These are phyloP conservation scores for Montipora cactus DNA, from an alignment of 64 coral and sea anemone species.

Conservation along the genomic window DNA sequence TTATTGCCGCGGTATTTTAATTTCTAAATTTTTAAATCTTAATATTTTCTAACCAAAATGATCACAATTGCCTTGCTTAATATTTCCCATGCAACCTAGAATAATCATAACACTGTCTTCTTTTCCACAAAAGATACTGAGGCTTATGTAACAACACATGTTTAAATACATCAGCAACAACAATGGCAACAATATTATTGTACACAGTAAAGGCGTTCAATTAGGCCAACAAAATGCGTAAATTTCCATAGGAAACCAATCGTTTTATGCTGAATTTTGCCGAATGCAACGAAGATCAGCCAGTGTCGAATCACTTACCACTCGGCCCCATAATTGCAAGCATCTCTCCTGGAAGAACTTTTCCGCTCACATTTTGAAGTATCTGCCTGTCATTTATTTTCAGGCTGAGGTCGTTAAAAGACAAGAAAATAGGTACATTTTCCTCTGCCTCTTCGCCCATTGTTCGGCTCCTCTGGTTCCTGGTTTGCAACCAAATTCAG, in stretches of 20 bases:
- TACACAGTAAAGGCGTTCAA: background rate
- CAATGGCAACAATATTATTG: no score
- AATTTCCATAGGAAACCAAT: background rate
- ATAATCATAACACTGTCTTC: no score
- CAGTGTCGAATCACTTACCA: slow-evolving; percentile 35
- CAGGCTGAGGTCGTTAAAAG: slow-evolving; percentile 59
- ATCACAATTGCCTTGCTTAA: no score
- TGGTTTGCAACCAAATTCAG: background rate
- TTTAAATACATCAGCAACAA: no score
- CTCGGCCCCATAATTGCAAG: slow-evolving; percentile 85
- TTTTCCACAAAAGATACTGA: no score
- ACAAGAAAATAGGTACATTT: slow-evolving; percentile 65
- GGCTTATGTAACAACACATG: no score
- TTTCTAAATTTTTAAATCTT: no score
- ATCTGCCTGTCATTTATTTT: slow-evolving; percentile 65
- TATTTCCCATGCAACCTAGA: no score
- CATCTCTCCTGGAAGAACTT: slow-evolving; percentile 76
- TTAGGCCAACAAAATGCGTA: no score
- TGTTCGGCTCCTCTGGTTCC: background rate
- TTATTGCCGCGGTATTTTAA: no score
- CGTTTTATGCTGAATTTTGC: background rate
- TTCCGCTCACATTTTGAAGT: slow-evolving; percentile 67
- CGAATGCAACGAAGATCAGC: background rate
- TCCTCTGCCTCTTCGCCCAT: slow-evolving; percentile 35
- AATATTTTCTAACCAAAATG: no score